phyloP scores from a whole-genome alignment of 2,888 invertebrate species.

The Pristionchus arcanus region DNA sequence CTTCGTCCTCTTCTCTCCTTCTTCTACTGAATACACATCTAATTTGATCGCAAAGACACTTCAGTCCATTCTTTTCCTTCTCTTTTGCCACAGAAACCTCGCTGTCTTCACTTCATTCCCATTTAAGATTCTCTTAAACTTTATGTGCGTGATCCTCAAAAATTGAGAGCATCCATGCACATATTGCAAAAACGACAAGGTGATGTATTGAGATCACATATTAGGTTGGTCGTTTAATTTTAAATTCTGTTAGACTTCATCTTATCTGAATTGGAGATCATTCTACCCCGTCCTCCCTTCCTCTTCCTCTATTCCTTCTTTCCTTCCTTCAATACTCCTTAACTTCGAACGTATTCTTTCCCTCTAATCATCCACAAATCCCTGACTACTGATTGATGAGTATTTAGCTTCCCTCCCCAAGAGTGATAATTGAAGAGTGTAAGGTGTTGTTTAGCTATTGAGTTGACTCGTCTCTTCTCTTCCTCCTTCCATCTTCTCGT shows the following conservation, averaged over 20 bases:
- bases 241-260: neutral
- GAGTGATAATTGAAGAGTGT: neutral
- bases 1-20: slow-evolving; percentile 10
- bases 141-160: neutral
- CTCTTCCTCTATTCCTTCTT: neutral
- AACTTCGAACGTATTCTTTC: neutral
- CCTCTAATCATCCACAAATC: neutral
- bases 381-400: slow-evolving; percentile 12
- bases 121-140: neutral
- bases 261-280: neutral
- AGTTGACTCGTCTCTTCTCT: neutral
- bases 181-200: neutral
- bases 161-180: neutral
- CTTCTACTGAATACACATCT: slow-evolving; percentile 29
- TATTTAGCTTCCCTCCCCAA: neutral
- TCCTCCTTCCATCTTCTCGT: neutral
- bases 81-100: slow-evolving; percentile 42
- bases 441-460: neutral
- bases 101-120: neutral
- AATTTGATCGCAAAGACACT: slow-evolving; percentile 28
- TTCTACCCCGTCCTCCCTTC: neutral
- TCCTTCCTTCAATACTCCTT: neutral
- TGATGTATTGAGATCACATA: neutral
- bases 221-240: neutral
- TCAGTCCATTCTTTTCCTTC: slow-evolving; percentile 32